Evolutionary conservation across 2,888 invertebrate species (phyloP), one percentile per base, ranked within the genome.

Genomic region (Balanococcus diminutus): DNA sequence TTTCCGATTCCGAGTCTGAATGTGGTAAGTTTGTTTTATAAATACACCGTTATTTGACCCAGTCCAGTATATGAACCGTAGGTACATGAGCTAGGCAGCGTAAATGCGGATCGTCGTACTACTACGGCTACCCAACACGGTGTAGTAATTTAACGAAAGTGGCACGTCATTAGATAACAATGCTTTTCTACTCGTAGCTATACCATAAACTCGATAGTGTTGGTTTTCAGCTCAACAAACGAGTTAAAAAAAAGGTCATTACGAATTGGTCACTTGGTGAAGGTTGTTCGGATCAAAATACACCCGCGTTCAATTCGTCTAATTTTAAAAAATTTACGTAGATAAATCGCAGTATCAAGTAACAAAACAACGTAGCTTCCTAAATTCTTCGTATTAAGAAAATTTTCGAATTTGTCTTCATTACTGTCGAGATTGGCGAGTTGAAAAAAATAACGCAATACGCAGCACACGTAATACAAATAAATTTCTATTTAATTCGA

Each of bases 81-180:
- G 51, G 75, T 32, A 75, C 36, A 32, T 11, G 4, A n/a, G 75
- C 75, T 32, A 75, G 75, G 32, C 36, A 75, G 75, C 32, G 75
- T 75, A 31, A 72, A 75, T 75, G 11, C 75, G 36, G 32, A 75
- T 28, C 25, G 75, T n/a, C 19, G 75, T 32, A 75, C 61, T 25
- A 25, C 19, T 8, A 22, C 36, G 8, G 8, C 36, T 6, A 36
- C 36, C 3, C 36, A 36, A 6, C 36, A 8, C 19, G 11, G 32
- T 75, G 75, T 75, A 32, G 75, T 75, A 75, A 75, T 75, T 75
- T 75, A 75, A 75, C 75, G 32, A 75, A 75, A 75, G 75, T 75
- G 75, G 75, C 32, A 75, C 75, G 75, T 32, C 75, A 75, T 75
- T 75, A 75, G 61, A 75, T 75, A 75, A 75, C 75, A 75, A 75